These are phyloP conservation scores for Alsophila aescularia DNA, from an alignment of 2,888 invertebrate genomes.

Conservation along the genomic window DNA sequence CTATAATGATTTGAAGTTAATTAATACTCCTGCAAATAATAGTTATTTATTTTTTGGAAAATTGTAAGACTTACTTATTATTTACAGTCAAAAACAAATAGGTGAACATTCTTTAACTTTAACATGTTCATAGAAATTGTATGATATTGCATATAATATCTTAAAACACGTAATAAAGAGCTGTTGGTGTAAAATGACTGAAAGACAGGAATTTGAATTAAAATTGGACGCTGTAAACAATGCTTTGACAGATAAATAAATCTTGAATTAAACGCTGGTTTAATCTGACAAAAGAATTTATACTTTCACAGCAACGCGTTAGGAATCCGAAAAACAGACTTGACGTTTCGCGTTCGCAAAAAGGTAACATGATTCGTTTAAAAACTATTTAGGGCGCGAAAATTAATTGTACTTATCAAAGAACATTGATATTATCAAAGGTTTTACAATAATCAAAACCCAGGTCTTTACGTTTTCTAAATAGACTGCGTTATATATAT, in stretches of 20 bases:
- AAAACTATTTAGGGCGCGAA: too few species aligned
- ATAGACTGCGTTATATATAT: too few species aligned
- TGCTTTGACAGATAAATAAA: slow-evolving; percentile 49
- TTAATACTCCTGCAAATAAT: too few species aligned
- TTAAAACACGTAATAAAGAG: slow-evolving; percentile 36
- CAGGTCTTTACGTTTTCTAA: too few species aligned
- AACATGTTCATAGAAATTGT: background rate
- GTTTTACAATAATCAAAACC: too few species aligned
- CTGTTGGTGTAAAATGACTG: slow-evolving; percentile 61
- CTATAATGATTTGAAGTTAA: too few species aligned
- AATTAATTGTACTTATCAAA: too few species aligned
- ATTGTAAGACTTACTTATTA: too few species aligned
- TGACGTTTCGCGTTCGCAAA: background rate
- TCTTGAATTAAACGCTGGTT: slow-evolving; percentile 20
- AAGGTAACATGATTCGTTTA: background rate
- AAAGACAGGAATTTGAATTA: slow-evolving; percentile 65
- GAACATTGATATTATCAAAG: too few species aligned
- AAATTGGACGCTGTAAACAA: slow-evolving; percentile 56
- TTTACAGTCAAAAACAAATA: too few species aligned
- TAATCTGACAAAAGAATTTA: slow-evolving; percentile 20
- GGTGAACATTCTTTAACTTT: too few species aligned
- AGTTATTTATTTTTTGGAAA: too few species aligned
- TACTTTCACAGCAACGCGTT: slow-evolving; percentile 11
- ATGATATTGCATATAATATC: background rate
- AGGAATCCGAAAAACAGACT: slow-evolving; percentile 10